Evolutionary conservation across 2,113 vertebrate species (phyloP), one percentile per base, ranked within the genome.

Genomic region (Pavo muticus): DNA sequence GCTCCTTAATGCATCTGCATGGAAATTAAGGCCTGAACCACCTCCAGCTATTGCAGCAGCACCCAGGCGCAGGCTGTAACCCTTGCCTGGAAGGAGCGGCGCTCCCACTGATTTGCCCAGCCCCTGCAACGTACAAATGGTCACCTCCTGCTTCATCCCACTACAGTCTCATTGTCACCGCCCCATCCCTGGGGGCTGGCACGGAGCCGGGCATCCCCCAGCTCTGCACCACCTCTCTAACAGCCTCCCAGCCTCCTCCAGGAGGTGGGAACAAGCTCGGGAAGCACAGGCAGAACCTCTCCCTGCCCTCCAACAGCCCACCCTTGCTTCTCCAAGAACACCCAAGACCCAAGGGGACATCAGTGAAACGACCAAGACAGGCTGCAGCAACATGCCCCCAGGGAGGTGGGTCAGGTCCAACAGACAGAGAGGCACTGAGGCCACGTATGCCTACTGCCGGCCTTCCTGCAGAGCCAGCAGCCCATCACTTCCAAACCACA

Each of bases 11-110:
- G 85, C 78, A 92, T 76, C 87, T 83, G 87, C 91, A 90, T 67
- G 91, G 94, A 91, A 96, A 94, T 80, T 30, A 91, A 74, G 86
- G 92, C 88, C 90, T 91, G 94, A 96, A 63, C 90, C 92, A 88
- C 88, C 94, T 90, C 95, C 90, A 94, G 91, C 56, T 39, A 80
- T 87, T 87, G 68, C 81, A 40, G 39, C 94, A 96, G 94, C 85
- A 78, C 83, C 91, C 85, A n/a, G 76, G 78, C 84, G 40, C 48
- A 87, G 59, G 54, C 74, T 91, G 84, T 82, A 92, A 93, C 90
- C 84, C 89, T 91, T 65, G 70, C 91, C 40, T 84, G 87, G 75
- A 19, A 12, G 32, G 29, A 57, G 23, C 37, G 44, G 5, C 77
- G 16, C 37, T 72, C 50, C 11, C 0, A 1, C 27, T 6, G 19